Evolutionary conservation across 2,797 vertebrate genomes (phyloP).

Genomic region (Paguma larvata): DNA sequence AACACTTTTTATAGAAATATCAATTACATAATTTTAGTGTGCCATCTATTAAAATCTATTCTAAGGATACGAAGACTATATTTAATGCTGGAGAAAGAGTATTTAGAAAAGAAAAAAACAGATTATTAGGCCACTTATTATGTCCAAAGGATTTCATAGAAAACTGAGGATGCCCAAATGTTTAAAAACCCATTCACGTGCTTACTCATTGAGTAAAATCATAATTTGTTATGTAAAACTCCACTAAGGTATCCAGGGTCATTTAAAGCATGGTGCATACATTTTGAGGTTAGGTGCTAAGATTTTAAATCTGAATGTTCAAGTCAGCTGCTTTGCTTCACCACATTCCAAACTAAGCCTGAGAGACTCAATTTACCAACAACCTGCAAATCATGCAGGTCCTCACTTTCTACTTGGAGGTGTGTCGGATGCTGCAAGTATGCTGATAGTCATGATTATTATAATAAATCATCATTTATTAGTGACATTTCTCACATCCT

Average conservation of each 20-base stretch:
- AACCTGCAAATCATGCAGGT: neutral
- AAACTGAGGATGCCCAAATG: neutral
- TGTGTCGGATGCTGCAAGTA: neutral
- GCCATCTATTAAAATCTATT: neutral
- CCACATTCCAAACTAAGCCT: neutral
- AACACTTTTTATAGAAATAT: neutral
- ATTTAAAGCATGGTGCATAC: neutral
- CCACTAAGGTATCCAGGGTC: neutral
- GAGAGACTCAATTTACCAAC: neutral
- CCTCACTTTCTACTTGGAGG: neutral
- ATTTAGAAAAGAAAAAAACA: neutral
- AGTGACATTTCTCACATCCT: neutral
- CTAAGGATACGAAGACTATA: neutral
- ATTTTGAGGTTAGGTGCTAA: neutral
- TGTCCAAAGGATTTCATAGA: neutral
- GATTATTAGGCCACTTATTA: neutral
- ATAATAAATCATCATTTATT: neutral
- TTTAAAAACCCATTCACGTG: neutral
- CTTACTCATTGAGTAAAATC: neutral
- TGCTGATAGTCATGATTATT: neutral
- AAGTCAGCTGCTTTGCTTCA: neutral
- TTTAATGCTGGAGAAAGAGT: neutral
- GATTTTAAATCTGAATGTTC: neutral
- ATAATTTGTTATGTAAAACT: neutral
- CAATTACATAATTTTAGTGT: neutral